phyloP scores from a whole-genome alignment of 2,797 vertebrate genomes.

The Micromesistius poutassou region DNA sequence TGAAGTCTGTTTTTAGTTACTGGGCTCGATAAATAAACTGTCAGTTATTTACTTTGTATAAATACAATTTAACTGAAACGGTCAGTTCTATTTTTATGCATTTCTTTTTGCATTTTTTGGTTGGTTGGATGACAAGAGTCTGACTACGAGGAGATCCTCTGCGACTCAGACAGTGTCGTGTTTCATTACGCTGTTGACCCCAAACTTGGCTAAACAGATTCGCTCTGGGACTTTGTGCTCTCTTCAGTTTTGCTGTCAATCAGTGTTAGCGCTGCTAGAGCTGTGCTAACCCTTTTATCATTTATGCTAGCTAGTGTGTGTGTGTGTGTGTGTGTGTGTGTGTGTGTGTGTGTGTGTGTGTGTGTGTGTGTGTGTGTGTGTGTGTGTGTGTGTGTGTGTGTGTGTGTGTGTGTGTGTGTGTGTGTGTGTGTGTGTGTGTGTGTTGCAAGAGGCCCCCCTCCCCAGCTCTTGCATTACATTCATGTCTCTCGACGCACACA shows the following conservation, averaged over 20 bases:
- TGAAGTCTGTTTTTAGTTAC: conserved; percentile 1
- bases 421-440: neutral
- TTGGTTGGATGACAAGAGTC: neutral
- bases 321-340: neutral
- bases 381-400: neutral
- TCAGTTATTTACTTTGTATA: neutral
- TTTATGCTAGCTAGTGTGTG: neutral
- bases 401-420: neutral
- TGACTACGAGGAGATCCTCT: neutral
- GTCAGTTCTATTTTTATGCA: neutral
- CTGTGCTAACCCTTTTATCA: neutral
- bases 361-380: neutral
- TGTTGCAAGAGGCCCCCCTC: neutral
- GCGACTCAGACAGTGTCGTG: neutral
- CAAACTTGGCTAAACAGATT: neutral
- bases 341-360: neutral
- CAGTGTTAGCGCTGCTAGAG: neutral
- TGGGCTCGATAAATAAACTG: neutral
- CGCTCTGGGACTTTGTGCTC: neutral
- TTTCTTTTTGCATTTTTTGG: neutral
- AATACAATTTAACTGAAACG: neutral
- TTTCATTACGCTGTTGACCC: neutral
- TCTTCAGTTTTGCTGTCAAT: neutral
- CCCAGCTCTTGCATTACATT: neutral
- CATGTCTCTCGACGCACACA: neutral